Evolutionary conservation across 2,888 invertebrate species (phyloP), one percentile per base, ranked within the genome.

Genomic region (Eupithecia vulgata): DNA sequence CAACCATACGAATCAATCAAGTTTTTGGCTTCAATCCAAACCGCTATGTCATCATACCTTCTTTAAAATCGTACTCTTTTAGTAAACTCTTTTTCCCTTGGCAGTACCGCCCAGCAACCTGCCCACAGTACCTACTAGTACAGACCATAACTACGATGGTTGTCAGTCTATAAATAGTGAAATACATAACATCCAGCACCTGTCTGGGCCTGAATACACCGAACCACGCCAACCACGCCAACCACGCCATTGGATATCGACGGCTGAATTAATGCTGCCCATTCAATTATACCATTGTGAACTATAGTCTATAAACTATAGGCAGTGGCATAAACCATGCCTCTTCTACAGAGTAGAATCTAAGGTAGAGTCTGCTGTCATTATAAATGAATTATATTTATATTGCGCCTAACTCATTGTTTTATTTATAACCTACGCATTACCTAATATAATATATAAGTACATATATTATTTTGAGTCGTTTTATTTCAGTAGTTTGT

Each of bases 121-220:
- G 35, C 52, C 25, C 37, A 67, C 66, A 69, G 34, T 70, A 71
- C 67, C 62, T 30, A 30, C 30, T 4, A n/a, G n/a, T n/a, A n/a
- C n/a, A n/a, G n/a, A 34, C 30, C 34, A 61, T 30, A 34, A 61
- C 30, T 61, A 30, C 17, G 17, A 35, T 34, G 17, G 57, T 75
- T 69, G 75, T 70, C 61, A 64, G 67, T 69, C 67, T 78, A 78
- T 74, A 76, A 76, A 76, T 78, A 78, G 74, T 61, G 65, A 68
- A 62, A 70, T 72, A 74, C 72, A 74, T 71, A 57, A 57, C 72
- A 62, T 35, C 64, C 37, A 74, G 67, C 76, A 75, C 76, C 78
- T 76, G 74, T 74, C 71, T 65, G 21, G 61, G 30, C 59, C 45
- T 72, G 72, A 71, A 74, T 68, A 71, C 67, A n/a, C 61, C 67